Conservation (phyloP, 2,888 invertebrate species). For the Sinhomidia bicolor region DNA sequence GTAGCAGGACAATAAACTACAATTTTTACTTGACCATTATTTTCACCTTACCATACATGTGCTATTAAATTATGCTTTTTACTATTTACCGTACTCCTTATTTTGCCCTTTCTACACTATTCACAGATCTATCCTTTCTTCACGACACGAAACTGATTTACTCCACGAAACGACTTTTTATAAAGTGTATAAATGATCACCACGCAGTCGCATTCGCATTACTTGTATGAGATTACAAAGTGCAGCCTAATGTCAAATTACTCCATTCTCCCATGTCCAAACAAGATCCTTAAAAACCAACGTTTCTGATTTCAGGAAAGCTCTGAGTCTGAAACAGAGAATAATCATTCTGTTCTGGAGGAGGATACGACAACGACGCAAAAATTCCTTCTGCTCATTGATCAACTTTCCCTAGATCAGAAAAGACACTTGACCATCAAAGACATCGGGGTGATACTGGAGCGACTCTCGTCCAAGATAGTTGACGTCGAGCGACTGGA, state of each 20-base stretch:
- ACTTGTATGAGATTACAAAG: background rate
- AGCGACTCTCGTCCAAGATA: constrained; percentile 95
- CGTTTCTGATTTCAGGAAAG: constrained; percentile 84
- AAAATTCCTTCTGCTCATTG: constrained; percentile 95
- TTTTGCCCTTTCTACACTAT: too few relatives aligned
- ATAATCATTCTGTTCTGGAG: constrained; percentile 95
- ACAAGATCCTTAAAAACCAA: background rate
- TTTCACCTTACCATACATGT: too few relatives aligned
- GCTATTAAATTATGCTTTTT: too few relatives aligned
- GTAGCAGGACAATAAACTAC: too few relatives aligned
- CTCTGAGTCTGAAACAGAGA: constrained; percentile 91
- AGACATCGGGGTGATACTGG: constrained; percentile 96
- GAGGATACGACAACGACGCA: constrained; percentile 94
- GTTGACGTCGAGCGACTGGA: constrained; percentile 96
- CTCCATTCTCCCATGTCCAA: background rate
- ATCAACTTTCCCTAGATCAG: constrained; percentile 95
- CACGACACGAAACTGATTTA: background rate
- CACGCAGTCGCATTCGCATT: background rate
- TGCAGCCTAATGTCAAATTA: background rate
- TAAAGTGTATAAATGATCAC: too few relatives aligned
- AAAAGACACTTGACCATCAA: constrained; percentile 93
- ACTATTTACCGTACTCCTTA: too few relatives aligned
- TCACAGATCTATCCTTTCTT: too few relatives aligned
- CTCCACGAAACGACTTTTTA: background rate
- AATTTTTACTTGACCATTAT: too few relatives aligned